A percentile compares a stretch with the other conserved stretches of the same genome.
These are phyloP conservation scores for Planococcus citri DNA, from an alignment of 1,140 invertebrate species.

Conservation along the genomic window DNA sequence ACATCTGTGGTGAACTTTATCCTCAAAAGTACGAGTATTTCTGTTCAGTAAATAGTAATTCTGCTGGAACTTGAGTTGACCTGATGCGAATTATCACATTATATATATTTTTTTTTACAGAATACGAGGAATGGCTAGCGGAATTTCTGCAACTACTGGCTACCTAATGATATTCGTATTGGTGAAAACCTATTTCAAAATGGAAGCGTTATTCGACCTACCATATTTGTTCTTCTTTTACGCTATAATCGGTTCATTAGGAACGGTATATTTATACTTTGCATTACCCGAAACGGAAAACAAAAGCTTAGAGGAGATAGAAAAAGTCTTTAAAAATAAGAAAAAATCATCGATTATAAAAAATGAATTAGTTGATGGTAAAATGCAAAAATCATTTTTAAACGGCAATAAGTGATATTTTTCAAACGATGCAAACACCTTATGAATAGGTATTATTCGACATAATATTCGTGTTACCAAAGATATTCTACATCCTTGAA, in stretches of 20 bases:
- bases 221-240: constrained; percentile 28
- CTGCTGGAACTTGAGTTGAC: too few relatives aligned
- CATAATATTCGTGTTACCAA: too few relatives aligned
- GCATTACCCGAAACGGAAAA: constrained; percentile 30
- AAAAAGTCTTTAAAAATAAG: constrained; percentile 21
- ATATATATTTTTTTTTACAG: constrained; percentile 26
- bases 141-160: constrained; percentile 27
- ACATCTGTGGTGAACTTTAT: not conserved
- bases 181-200: constrained; percentile 27
- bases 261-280: constrained; percentile 28
- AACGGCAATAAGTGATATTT: too few relatives aligned
- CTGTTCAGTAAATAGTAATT: too few relatives aligned
- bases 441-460: too few relatives aligned
- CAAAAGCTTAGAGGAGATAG: constrained; percentile 28
- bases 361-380: too few relatives aligned
- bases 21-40: not conserved
- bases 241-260: constrained; percentile 24
- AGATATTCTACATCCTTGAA: too few relatives aligned
- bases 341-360: not conserved
- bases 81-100: not conserved
- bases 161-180: constrained; percentile 27
- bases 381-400: too few relatives aligned
- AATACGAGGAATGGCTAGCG: constrained; percentile 27
- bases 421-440: too few relatives aligned
- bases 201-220: constrained; percentile 23